A percentile compares a stretch with the other conserved stretches of the same genome.
These are phyloP conservation scores for Pogonomyrmex barbatus DNA, from an alignment of 1,140 invertebrate species.

Conservation along the genomic window DNA sequence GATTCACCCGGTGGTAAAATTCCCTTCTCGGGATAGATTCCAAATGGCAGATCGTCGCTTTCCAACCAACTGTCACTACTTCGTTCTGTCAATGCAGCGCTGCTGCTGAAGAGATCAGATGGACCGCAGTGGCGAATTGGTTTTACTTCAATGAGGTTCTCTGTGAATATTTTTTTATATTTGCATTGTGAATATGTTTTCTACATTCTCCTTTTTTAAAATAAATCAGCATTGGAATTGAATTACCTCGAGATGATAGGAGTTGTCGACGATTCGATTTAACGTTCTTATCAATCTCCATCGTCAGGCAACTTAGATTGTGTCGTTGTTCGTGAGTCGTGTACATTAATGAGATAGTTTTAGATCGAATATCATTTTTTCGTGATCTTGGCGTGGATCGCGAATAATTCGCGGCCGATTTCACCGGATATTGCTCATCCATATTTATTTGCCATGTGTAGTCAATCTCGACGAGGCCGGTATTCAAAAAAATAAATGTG, in stretches of 20 bases:
- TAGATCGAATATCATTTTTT: neutral
- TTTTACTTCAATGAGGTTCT: conserved; percentile 31
- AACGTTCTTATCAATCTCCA: neutral
- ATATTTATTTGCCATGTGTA: conserved; percentile 77
- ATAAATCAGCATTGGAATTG: neutral
- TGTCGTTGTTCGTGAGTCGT: neutral
- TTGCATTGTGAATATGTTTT: neutral
- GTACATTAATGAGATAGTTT: neutral
- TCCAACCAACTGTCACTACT: conserved; percentile 79
- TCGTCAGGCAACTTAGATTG: neutral
- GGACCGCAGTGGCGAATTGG: neutral
- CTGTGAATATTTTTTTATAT: conserved; percentile 12
- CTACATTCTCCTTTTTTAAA: neutral
- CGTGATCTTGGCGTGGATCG: conserved; percentile 3
- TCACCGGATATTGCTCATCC: conserved; percentile 75
- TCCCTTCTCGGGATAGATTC: conserved; percentile 77
- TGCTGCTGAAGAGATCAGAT: conserved; percentile 78
- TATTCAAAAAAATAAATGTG: conserved; percentile 73
- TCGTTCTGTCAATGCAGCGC: conserved; percentile 70
- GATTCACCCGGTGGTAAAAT: conserved; percentile 70
- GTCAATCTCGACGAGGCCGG: conserved; percentile 70
- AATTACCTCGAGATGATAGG: neutral
- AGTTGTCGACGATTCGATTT: neutral
- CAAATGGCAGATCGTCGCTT: conserved; percentile 76
- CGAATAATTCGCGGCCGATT: conserved; percentile 18